Evolutionary conservation across 2,888 invertebrate genomes (phyloP), one percentile per base, ranked within the genome.

Genomic region (Carcina quercana): DNA sequence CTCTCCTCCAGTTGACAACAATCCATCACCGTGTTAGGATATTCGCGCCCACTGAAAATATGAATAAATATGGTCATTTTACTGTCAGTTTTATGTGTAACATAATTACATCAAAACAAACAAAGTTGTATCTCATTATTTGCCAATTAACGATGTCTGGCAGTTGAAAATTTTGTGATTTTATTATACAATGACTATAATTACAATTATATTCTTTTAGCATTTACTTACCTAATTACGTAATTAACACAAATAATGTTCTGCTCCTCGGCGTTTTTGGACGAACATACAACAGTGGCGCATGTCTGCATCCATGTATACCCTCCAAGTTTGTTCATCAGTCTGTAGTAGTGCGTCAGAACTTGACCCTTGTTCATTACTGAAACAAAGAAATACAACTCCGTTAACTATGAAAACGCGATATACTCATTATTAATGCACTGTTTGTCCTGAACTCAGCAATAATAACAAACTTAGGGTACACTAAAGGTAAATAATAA

Each of bases 231-330:
- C 96, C 96, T 97, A 60, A 98, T 92, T 43, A 98, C 95, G 76
- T 97, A 97, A 83, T 97, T 97, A 58, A 98, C 96, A 66, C 97
- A 97, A 47, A 98, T 96, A 53, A 98, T 96, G 64, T 96, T 97
- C 76, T 97, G 97, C 67, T 98, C 97, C 43, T 98, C 97, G 4
- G 95, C 94, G 61, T 96, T 97, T 80, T 97, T 98, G 31, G 94
- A 92, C 63, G 93, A 96, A 82, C 96, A 97, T 35, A 98, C 94
- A 25, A 97, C 95, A 0, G 97, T 98, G 37, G 97, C 97, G 71
- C 97, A 98, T 1, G 96, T 96, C 78, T 97, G 97, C 58, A 98
- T 82, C 97, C 97, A 98, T 32, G 96, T 95, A 82, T 93, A 98
- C 19, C 98, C 98, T 4, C 97, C 97, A 49, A 90, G 92, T 71